A percentile compares a stretch with the other conserved stretches of the same genome.
Evolutionary conservation across 2,113 vertebrate genomes (phyloP).

Genomic region (Polypterus bichir): DNA sequence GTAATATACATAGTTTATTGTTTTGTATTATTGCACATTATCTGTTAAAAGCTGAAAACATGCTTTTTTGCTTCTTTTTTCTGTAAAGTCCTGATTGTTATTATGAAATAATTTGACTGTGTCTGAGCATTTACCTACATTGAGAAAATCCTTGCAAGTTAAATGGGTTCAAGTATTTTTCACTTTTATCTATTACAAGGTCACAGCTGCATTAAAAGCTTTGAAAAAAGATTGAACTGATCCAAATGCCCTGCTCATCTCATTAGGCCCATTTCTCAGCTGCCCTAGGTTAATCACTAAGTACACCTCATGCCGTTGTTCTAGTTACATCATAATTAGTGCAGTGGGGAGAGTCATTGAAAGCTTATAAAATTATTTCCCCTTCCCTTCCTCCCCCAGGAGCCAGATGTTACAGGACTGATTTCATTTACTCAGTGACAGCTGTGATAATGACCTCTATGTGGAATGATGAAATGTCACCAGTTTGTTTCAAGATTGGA

Average conservation of each 20-base stretch:
- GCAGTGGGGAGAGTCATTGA: constrained; percentile 50
- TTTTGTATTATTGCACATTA: too few relatives aligned
- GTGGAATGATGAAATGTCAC: constrained; percentile 49
- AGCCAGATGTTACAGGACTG: constrained; percentile 66
- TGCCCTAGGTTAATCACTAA: constrained; percentile 80
- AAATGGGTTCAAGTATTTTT: constrained; percentile 71
- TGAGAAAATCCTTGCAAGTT: constrained; percentile 47
- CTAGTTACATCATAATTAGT: constrained; percentile 83
- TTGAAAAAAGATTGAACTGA: constrained; percentile 60
- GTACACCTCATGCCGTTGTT: constrained; percentile 66
- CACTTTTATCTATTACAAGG: constrained; percentile 68
- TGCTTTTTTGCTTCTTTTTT: too few relatives aligned
- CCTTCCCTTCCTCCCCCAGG: constrained; percentile 36
- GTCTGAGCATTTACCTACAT: constrained; percentile 17
- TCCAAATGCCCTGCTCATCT: constrained; percentile 66
- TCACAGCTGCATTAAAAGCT: constrained; percentile 63
- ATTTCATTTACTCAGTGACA: constrained; percentile 71
- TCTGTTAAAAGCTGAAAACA: too few relatives aligned
- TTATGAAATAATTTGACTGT: too few relatives aligned
- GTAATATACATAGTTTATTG: too few relatives aligned
- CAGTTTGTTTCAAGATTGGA: constrained; percentile 40
- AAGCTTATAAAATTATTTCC: constrained; percentile 48
- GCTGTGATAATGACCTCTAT: constrained; percentile 54
- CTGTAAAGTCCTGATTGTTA: too few relatives aligned
- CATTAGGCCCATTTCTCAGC: constrained; percentile 71